Percentiles rank a stretch among this genome's conserved stretches.
Conservation (phyloP, 2,888 invertebrate species). For the Lasioglossum pauxillum region DNA sequence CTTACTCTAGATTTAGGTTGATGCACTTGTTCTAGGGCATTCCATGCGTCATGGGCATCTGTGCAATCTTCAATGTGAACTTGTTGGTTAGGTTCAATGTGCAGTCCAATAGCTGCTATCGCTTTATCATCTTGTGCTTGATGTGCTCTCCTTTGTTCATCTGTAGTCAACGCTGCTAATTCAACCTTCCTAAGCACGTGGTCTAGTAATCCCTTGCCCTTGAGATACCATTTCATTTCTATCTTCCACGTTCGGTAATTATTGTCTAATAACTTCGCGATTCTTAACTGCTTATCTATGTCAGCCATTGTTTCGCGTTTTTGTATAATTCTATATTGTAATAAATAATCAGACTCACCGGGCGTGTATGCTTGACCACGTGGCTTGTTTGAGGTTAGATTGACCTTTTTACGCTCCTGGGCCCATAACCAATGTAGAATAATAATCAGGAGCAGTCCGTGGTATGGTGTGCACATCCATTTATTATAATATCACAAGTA, state of each 20-base stretch:
- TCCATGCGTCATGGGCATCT: too few species aligned
- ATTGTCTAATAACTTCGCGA: background rate
- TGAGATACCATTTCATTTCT: conserved; percentile 23
- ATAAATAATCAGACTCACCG: background rate
- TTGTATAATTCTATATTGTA: background rate
- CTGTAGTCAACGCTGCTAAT: background rate
- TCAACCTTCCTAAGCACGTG: background rate
- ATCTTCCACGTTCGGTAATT: conserved; percentile 15
- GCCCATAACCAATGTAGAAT: too few species aligned
- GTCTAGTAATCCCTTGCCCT: background rate
- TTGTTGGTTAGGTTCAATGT: too few species aligned
- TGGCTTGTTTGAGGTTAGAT: too few species aligned
- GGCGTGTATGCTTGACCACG: background rate
- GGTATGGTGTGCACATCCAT: too few species aligned
- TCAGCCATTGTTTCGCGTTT: background rate
- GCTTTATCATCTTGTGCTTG: background rate
- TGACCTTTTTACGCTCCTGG: too few species aligned
- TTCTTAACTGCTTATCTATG: background rate
- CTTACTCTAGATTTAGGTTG: too few species aligned
- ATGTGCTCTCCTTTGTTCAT: background rate
- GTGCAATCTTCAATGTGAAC: too few species aligned
- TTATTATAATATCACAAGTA: too few species aligned
- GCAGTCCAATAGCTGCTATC: too few species aligned
- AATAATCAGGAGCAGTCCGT: too few species aligned
- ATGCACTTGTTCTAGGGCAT: too few species aligned